Evolutionary conservation across 2,797 vertebrate genomes (phyloP), one percentile per base, ranked within the genome.

Genomic region (Sebastes steindachneri): DNA sequence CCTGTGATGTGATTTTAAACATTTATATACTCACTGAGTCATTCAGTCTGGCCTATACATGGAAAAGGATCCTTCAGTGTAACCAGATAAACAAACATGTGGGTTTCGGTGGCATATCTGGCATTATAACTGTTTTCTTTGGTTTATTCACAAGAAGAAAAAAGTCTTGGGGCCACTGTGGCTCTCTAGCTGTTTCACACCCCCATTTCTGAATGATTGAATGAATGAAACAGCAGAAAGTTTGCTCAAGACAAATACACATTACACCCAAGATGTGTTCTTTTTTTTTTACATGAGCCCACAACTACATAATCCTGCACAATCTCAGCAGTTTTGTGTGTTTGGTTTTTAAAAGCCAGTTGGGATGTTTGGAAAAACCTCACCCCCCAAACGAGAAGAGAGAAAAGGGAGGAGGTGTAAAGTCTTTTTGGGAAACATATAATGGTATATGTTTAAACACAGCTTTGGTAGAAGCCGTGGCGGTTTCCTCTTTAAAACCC

Each of bases 401-500:
- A 68, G 55, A 73, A 19, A 41, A 55, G 33, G 14, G 79, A 28
- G 80, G 76, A 79, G 53, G 21, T 19, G 41, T 41, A 19, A 1
- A 17, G 28, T 37, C 15, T 17, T 82, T 83, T 80, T 21, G 45
- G 54, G 72, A 79, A 78, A 81, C 54, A 73, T 64, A 77, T 11
- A 65, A 23, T 57, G 70, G 77, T 69, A 69, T 60, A 89, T 79
- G 84, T 84, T 84, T 91, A 91, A 92, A 92, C 77, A 77, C 74
- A 86, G 86, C 82, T 77, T 48, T 68, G 65, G 51, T 63, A 7
- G 48, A 68, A 73, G 75, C 53, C 9, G 11, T 5, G 21, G 75
- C 17, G 83, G 84, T 90, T 95, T 92, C 59, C 80, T 55, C 65
- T 78, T 76, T 69, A 80, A 92, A 92, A 76, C 68, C 72, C 55